Evolutionary conservation across 2,888 invertebrate genomes (phyloP), one percentile per base, ranked within the genome.

Genomic region (Trachelus tabidus): DNA sequence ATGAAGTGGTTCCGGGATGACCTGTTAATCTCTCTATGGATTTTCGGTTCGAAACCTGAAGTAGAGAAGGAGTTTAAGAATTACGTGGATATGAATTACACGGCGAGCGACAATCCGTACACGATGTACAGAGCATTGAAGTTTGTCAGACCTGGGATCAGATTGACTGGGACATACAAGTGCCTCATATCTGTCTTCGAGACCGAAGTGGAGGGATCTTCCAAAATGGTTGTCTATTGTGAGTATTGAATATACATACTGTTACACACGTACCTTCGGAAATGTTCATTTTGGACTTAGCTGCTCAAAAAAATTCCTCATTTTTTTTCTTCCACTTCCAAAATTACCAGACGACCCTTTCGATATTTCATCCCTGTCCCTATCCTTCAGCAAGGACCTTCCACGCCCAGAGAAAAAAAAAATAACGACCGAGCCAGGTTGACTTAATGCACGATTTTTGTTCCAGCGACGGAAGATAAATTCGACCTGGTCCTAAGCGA

Each of bases 201-300:
- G 68, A 90, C 89, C 76, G 94, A 94, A 84, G 91, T 89, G 68
- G 86, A 86, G 3, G 15, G 15, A 15, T 83, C 84, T 76, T 92
- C 92, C 34, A 90, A 90, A 56, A 92, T 94, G 92, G 91, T 93
- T 74, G 92, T 94, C 81, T 94, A 93, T 84, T 93, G 94, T 94
- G 89, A 93, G 94, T 92, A 85, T 30, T 11, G 30, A 35, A 31
- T 75, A 75, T 75, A 75, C 30, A 2, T n/a, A 1, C 11, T 23
- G n/a, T 73, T 40, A 9, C 37, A 9, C 37, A 37, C 12, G 35
- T 35, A 30, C 3, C 11, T 30, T 4, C n/a, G 12, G 0, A 76
- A 76, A 69, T 40, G 33, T 40, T 40, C 40, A 15, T 40, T 37
- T 15, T 15, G 40, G 15, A 15, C 4, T 40, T 15, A 0, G 15